These are phyloP conservation scores for Entelurus aequoreus DNA, from an alignment of 2,113 vertebrate species.

Conservation along the genomic window DNA sequence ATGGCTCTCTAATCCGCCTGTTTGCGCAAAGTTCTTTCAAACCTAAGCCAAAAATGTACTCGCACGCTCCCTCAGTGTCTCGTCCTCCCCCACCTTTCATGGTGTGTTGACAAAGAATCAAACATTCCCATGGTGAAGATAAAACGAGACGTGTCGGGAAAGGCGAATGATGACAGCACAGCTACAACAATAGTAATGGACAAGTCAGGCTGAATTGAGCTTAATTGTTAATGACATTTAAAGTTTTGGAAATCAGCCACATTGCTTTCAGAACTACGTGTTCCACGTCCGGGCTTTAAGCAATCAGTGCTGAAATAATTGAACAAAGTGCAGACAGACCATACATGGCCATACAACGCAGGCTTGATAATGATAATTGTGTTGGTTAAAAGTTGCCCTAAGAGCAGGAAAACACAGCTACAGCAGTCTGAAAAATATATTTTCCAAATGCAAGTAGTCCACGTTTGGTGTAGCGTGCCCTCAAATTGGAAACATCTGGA, in stretches of 20 bases:
- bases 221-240: slow-evolving; percentile 72
- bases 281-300: slow-evolving; percentile 54
- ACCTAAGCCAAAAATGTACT: slow-evolving; percentile 65
- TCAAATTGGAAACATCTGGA: too few species aligned
- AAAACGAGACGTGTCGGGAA: slow-evolving; percentile 26
- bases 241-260: slow-evolving; percentile 62
- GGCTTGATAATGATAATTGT: too few species aligned
- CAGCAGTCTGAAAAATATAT: too few species aligned
- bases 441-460: too few species aligned
- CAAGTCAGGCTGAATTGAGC: slow-evolving; percentile 62
- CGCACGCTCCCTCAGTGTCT: slow-evolving; percentile 48
- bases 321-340: slow-evolving; percentile 23
- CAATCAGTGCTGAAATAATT: slow-evolving; percentile 52
- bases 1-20: slow-evolving; percentile 68
- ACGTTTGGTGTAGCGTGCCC: too few species aligned
- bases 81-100: slow-evolving; percentile 5
- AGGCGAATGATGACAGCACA: slow-evolving; percentile 59
- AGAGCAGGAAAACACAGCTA: too few species aligned
- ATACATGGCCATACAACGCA: slow-evolving; percentile 12
- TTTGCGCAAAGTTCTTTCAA: slow-evolving; percentile 62
- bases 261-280: slow-evolving; percentile 67
- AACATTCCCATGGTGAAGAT: slow-evolving; percentile 30
- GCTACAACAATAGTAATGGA: slow-evolving; percentile 65
- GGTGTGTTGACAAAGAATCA: slow-evolving; percentile 14
- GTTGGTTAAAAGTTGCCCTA: too few species aligned